These are phyloP conservation scores for Silvanus unidentatus DNA, from an alignment of 2,888 invertebrate species.

Conservation along the genomic window DNA sequence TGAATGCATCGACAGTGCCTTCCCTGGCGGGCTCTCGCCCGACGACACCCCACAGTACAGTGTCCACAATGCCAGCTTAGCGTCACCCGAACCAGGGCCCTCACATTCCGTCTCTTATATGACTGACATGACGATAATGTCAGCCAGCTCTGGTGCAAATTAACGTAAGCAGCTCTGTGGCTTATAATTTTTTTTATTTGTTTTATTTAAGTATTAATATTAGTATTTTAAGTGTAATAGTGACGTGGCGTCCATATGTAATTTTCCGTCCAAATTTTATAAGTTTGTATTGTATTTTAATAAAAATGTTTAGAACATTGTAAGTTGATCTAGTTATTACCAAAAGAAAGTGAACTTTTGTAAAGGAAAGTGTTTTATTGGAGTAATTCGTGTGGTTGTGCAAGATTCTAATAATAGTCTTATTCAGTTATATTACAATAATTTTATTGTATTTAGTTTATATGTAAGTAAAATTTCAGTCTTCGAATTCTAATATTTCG, in stretches of 20 bases:
- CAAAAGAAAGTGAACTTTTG: too few relatives aligned
- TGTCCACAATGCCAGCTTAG: constrained; percentile 74
- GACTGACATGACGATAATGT: background rate
- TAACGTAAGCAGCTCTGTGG: too few relatives aligned
- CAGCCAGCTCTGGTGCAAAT: too few relatives aligned
- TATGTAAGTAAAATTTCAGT: too few relatives aligned
- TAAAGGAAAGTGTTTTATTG: too few relatives aligned
- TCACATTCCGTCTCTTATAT: background rate
- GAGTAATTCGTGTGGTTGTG: too few relatives aligned
- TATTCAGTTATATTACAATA: too few relatives aligned
- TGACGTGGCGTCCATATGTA: constrained; percentile 8
- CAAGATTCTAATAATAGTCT: too few relatives aligned
- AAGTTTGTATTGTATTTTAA: background rate
- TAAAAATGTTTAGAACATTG: background rate
- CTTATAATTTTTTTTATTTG: too few relatives aligned
- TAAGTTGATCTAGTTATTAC: too few relatives aligned
- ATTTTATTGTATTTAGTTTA: background rate
- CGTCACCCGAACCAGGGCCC: constrained; percentile 10
- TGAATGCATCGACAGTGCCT: constrained; percentile 78
- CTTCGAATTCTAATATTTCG: constrained; percentile 36
- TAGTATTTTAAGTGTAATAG: constrained; percentile 7
- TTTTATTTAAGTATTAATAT: background rate
- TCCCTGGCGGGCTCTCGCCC: constrained; percentile 84
- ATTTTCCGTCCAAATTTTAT: constrained; percentile 19
- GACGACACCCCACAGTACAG: constrained; percentile 85